Percentiles rank a stretch among this genome's conserved stretches.
Evolutionary conservation across 2,797 vertebrate genomes (phyloP).

Genomic region (Leucoraja ocellata): DNA sequence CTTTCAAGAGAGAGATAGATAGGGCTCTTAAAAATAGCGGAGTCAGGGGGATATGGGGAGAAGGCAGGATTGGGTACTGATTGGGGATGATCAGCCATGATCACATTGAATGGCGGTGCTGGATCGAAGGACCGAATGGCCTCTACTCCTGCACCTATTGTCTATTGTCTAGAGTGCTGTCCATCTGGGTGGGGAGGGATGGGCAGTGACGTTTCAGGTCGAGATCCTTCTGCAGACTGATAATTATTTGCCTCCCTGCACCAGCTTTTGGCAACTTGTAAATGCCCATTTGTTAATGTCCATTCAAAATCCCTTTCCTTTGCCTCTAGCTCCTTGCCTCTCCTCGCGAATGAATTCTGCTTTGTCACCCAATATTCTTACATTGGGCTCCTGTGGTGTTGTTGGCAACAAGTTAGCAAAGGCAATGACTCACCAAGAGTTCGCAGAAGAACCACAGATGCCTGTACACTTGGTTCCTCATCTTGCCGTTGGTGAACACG

Average conservation of each 20-base stretch:
- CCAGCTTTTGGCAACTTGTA: not conserved
- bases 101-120: too few species aligned
- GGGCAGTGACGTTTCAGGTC: too few species aligned
- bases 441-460: constrained; percentile 39
- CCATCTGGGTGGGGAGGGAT: too few species aligned
- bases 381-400: not conserved
- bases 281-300: not conserved
- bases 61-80: too few species aligned
- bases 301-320: not conserved
- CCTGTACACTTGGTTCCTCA: not conserved
- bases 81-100: too few species aligned
- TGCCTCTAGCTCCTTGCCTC: not conserved
- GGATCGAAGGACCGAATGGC: too few species aligned
- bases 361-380: not conserved
- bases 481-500: constrained; percentile 33
- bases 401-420: not conserved
- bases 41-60: too few species aligned
- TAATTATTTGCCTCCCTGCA: not conserved
- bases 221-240: not conserved
- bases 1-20: too few species aligned
- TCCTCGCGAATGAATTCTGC: not conserved
- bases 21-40: too few species aligned
- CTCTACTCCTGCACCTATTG: too few species aligned
- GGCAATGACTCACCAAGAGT: constrained; percentile 9
- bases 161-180: too few species aligned